Percentiles rank a stretch among this genome's conserved stretches.
phyloP scores from a whole-genome alignment of 2,797 vertebrate genomes.

The Scyliorhinus canicula region DNA sequence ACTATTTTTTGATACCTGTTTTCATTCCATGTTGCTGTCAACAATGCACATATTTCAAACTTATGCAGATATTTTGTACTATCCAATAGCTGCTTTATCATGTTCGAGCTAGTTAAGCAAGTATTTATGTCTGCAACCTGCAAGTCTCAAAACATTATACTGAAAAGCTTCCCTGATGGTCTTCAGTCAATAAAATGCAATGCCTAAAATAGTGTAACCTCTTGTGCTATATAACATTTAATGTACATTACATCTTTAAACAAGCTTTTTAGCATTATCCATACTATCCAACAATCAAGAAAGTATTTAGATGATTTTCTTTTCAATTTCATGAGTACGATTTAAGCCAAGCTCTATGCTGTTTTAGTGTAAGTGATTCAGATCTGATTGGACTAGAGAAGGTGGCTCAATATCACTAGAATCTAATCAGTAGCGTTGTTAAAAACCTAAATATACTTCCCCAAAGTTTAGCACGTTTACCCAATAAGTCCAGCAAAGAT shows the following conservation, averaged over 20 bases:
- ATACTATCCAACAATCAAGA: neutral
- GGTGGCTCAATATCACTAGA: neutral
- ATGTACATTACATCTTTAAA: neutral
- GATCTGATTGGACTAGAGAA: neutral
- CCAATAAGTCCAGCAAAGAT: neutral
- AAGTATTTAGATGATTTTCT: neutral
- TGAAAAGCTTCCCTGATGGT: neutral
- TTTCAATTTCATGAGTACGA: neutral
- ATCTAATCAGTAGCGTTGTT: neutral
- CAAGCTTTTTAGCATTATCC: neutral
- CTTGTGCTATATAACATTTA: neutral
- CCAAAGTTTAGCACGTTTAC: neutral
- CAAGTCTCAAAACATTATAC: neutral
- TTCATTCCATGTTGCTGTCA: neutral
- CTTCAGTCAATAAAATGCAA: neutral
- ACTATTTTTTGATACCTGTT: neutral
- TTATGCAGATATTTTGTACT: neutral
- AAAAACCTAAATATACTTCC: neutral
- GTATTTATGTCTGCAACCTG: slow-evolving; percentile 14
- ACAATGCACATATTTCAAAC: neutral
- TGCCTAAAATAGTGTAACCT: neutral
- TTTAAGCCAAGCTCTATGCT: neutral
- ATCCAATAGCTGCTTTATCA: neutral
- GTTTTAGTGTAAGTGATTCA: neutral
- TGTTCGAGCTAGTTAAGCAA: neutral